These are phyloP conservation scores for Blastobasis lacticolella DNA, from an alignment of 2,888 invertebrate species.

Conservation along the genomic window DNA sequence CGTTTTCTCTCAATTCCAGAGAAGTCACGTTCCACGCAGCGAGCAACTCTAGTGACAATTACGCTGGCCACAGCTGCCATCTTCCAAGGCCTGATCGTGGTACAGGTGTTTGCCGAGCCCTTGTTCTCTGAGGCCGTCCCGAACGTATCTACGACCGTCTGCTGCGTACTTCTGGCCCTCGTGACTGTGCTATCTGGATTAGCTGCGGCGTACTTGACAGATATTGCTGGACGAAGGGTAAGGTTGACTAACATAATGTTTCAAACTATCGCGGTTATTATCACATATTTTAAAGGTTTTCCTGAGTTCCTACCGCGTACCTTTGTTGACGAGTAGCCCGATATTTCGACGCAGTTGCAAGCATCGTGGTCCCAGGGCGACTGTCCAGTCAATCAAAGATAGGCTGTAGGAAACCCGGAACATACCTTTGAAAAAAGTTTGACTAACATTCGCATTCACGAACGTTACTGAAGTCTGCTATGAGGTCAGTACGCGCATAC, in stretches of 20 bases:
- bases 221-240: slow-evolving; percentile 44
- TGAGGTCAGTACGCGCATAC: too few species aligned
- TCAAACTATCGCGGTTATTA: too few species aligned
- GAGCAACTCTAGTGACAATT: slow-evolving; percentile 31
- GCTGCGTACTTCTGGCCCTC: slow-evolving; percentile 37
- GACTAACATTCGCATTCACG: too few species aligned
- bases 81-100: slow-evolving; percentile 47
- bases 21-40: slow-evolving; percentile 40
- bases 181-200: slow-evolving; percentile 31
- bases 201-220: slow-evolving; percentile 41
- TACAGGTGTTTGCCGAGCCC: slow-evolving; percentile 51
- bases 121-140: slow-evolving; percentile 44
- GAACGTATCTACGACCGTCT: slow-evolving; percentile 34
- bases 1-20: slow-evolving; percentile 23
- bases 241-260: neutral
- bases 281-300: too few species aligned
- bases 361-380: too few species aligned
- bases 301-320: too few species aligned
- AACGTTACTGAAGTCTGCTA: too few species aligned
- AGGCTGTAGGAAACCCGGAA: too few species aligned
- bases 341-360: too few species aligned
- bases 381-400: too few species aligned
- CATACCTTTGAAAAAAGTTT: too few species aligned
- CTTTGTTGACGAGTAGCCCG: too few species aligned
- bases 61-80: slow-evolving; percentile 32